Evolutionary conservation across 1,140 invertebrate species (phyloP).

Genomic region (Meteorus sp.): DNA sequence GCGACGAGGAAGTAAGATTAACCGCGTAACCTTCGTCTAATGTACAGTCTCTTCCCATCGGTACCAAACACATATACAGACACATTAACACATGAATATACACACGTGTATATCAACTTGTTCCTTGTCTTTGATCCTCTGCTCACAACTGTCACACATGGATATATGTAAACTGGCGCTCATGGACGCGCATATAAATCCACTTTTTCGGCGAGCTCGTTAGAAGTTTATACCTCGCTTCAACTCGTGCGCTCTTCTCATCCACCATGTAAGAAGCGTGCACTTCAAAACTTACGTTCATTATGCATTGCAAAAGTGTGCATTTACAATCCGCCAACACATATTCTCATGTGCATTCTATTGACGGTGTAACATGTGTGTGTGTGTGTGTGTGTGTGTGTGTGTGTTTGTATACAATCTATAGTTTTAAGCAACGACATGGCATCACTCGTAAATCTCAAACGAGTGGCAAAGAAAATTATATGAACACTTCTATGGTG

Average conservation of each 20-base stretch:
- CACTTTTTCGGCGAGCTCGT: slow-evolving; percentile 32
- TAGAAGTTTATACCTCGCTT: slow-evolving; percentile 19
- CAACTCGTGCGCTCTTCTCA: slow-evolving; percentile 26
- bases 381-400: too few relatives aligned
- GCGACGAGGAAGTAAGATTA: slow-evolving; percentile 37
- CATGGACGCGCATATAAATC: slow-evolving; percentile 23
- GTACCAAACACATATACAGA: background rate
- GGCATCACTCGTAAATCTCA: too few relatives aligned
- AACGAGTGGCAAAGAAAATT: too few relatives aligned
- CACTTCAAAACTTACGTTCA: slow-evolving; percentile 22
- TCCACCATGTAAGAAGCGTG: slow-evolving; percentile 15
- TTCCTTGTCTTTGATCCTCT: slow-evolving; percentile 26
- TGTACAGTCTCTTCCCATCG: slow-evolving; percentile 2
- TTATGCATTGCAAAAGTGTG: slow-evolving; percentile 23
- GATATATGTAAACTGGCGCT: background rate
- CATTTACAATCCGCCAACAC: too few relatives aligned
- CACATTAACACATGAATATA: background rate
- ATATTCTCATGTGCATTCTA: slow-evolving; percentile 9
- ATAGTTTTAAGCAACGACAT: background rate
- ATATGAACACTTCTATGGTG: too few relatives aligned
- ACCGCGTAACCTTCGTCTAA: slow-evolving; percentile 21
- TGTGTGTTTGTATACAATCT: too few relatives aligned
- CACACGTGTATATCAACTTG: background rate
- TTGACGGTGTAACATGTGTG: background rate
- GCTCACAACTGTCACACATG: slow-evolving; percentile 3